Evolutionary conservation across 2,113 vertebrate genomes (phyloP).

Genomic region (Archilochus colubris): DNA sequence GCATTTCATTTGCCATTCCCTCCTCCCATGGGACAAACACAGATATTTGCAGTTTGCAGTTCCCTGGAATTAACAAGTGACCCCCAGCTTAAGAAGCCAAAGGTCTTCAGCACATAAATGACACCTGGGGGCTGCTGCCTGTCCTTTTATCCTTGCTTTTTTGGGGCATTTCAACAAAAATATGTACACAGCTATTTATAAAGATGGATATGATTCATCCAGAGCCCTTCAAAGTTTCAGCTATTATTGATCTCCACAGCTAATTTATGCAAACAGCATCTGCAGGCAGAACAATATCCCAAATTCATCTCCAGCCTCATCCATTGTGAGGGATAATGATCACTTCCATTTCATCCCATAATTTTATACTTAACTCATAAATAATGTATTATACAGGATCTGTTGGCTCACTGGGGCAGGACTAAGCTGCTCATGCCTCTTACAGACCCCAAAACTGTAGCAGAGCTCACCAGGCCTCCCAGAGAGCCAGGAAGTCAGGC

Average conservation of each 20-base stretch:
- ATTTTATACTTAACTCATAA: neutral
- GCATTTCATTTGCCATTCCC: neutral
- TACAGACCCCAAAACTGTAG: neutral
- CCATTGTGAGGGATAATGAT: neutral
- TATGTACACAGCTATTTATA: neutral
- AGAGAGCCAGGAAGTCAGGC: neutral
- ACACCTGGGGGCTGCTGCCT: neutral
- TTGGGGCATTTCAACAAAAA: neutral
- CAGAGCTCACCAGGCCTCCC: neutral
- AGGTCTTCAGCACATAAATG: neutral
- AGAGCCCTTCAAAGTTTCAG: conserved; percentile 4
- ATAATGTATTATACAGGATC: neutral
- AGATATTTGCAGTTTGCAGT: neutral
- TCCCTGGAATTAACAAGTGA: neutral
- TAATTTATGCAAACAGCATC: conserved; percentile 2
- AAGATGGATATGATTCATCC: conserved; percentile 11
- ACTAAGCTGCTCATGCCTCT: neutral
- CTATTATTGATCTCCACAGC: neutral
- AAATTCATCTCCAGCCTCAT: neutral
- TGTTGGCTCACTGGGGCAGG: neutral
- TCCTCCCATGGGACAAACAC: neutral
- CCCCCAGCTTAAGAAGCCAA: neutral
- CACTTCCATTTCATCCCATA: neutral
- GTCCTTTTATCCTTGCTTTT: neutral
- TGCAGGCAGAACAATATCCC: neutral